phyloP scores from a whole-genome alignment of 2,113 vertebrate genomes.

The Seriola aureovittata region DNA sequence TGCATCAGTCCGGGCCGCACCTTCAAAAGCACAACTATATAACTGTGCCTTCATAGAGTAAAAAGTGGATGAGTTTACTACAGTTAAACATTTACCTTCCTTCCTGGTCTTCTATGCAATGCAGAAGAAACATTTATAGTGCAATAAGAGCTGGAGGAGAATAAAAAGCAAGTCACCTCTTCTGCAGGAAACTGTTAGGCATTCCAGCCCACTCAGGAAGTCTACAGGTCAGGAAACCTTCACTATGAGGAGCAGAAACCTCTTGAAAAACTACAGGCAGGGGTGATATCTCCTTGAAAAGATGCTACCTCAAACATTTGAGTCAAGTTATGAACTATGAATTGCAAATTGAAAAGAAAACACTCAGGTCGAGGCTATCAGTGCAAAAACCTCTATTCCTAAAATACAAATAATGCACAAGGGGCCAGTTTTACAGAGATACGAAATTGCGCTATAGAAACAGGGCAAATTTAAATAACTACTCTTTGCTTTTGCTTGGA shows the following conservation, averaged over 20 bases:
- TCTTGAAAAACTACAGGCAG: slow-evolving; percentile 12
- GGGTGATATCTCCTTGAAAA: neutral
- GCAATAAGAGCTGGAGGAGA: slow-evolving; percentile 12
- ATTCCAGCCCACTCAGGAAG: slow-evolving; percentile 50
- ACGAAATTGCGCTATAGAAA: neutral
- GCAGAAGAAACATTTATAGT: slow-evolving; percentile 36
- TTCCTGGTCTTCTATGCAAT: slow-evolving; percentile 8
- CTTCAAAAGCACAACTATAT: neutral
- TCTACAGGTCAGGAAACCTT: slow-evolving; percentile 22
- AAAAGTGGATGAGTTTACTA: slow-evolving; percentile 14
- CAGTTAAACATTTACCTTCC: slow-evolving; percentile 55
- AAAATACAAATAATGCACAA: neutral
- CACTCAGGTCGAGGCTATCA: neutral
- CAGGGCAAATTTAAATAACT: neutral
- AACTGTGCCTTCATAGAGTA: neutral
- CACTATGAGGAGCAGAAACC: neutral
- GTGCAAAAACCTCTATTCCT: neutral
- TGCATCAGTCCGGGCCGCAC: neutral
- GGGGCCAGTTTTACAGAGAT: neutral
- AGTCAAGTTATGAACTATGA: neutral
- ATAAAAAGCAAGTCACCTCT: slow-evolving; percentile 28
- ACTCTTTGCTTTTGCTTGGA: neutral
- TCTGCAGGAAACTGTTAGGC: slow-evolving; percentile 47
- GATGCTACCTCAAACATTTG: neutral
- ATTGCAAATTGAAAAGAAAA: neutral